A percentile compares a stretch with the other conserved stretches of the same genome.
phyloP scores from a whole-genome alignment of 2,888 invertebrate genomes.

The Melanophora roralis region DNA sequence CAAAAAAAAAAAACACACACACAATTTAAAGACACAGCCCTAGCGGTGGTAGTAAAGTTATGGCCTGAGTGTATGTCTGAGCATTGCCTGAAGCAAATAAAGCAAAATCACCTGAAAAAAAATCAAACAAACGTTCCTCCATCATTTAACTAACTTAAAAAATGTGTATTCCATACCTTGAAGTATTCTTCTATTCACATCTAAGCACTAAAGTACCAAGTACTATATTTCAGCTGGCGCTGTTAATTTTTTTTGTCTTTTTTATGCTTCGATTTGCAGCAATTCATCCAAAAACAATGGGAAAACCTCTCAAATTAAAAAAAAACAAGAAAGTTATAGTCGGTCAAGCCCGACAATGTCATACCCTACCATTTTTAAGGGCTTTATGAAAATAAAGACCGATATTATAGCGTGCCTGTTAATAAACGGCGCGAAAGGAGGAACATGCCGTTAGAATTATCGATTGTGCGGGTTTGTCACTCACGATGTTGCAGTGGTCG shows the following conservation, averaged over 20 bases:
- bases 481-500: too few species aligned
- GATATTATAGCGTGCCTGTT: too few species aligned
- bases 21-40: conserved; percentile 33
- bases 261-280: conserved; percentile 7
- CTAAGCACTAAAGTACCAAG: conserved; percentile 38
- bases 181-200: conserved; percentile 45
- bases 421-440: too few species aligned
- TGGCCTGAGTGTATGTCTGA: conserved; percentile 47
- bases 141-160: conserved; percentile 1
- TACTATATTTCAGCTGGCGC: conserved; percentile 56
- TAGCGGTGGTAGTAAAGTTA: conserved; percentile 36
- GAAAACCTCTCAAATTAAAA: conserved; percentile 43
- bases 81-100: conserved; percentile 42
- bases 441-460: too few species aligned
- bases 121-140: conserved; percentile 20
- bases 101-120: conserved; percentile 19
- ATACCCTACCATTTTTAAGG: too few species aligned
- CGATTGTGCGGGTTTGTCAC: too few species aligned
- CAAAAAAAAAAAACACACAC: conserved; percentile 30
- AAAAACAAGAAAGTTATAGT: too few species aligned
- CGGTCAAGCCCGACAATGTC: too few species aligned
- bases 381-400: too few species aligned
- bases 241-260: neutral
- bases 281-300: conserved; percentile 40
- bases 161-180: neutral